Percentiles rank a stretch among this genome's conserved stretches.
These are phyloP conservation scores for Actinia tenebrosa DNA, from an alignment of 64 coral and sea anemone species.

Conservation along the genomic window DNA sequence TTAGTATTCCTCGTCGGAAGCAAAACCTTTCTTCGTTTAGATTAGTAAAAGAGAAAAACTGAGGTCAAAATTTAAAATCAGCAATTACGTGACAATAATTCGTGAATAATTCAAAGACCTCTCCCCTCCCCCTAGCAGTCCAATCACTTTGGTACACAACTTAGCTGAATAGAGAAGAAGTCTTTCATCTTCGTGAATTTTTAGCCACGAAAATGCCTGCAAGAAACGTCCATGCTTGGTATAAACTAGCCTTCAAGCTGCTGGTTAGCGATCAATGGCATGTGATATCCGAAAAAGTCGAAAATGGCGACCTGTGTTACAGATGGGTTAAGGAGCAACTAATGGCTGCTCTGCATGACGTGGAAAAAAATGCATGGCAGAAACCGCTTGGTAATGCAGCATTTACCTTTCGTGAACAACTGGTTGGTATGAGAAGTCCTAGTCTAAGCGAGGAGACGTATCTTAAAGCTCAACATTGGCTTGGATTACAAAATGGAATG, in stretches of 20 bases:
- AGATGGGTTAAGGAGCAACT: slow-evolving; percentile 78
- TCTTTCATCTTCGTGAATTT: background rate
- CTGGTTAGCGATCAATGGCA: slow-evolving; percentile 69
- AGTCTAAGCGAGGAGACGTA: slow-evolving; percentile 42
- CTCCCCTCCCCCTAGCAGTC: too few relatives aligned
- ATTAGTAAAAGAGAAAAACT: too few relatives aligned
- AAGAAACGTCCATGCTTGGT: slow-evolving; percentile 62
- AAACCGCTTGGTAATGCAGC: slow-evolving; percentile 56
- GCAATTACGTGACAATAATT: too few relatives aligned
- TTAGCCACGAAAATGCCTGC: slow-evolving; percentile 35
- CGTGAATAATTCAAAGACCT: too few relatives aligned
- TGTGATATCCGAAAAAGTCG: slow-evolving; percentile 47
- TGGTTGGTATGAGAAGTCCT: slow-evolving; percentile 38
- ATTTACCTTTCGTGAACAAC: slow-evolving; percentile 45
- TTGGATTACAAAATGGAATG: slow-evolving; percentile 35
- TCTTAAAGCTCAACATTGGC: slow-evolving; percentile 44
- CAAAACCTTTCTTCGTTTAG: too few relatives aligned
- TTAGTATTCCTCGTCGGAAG: too few relatives aligned
- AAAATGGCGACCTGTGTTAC: slow-evolving; percentile 64
- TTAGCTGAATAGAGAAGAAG: background rate
- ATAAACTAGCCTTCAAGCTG: slow-evolving; percentile 67
- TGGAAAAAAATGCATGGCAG: slow-evolving; percentile 38
- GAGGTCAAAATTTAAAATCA: too few relatives aligned
- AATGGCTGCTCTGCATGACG: slow-evolving; percentile 16
- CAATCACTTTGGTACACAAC: background rate